A percentile compares a stretch with the other conserved stretches of the same genome.
Conservation (phyloP, 2,797 vertebrate species). For the Pseudopleuronectes americanus region DNA sequence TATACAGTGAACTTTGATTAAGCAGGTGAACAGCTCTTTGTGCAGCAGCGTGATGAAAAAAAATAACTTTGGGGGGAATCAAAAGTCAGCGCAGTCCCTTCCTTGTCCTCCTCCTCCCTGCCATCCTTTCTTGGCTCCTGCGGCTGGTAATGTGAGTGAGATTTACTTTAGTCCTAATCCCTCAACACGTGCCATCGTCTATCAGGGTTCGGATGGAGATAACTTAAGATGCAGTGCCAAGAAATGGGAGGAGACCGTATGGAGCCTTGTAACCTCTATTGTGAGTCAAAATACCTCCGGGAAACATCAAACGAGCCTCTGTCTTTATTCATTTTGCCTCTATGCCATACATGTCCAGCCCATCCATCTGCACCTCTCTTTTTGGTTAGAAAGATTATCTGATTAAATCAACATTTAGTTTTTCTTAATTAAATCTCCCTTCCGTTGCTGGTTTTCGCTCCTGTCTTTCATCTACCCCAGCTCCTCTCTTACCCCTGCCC, state of each 20-base stretch:
- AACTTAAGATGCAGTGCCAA: conserved; percentile 39
- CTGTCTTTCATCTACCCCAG: background rate
- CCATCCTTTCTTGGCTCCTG: conserved; percentile 38
- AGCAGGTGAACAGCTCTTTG: too few relatives aligned
- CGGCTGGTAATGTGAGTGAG: conserved; percentile 58
- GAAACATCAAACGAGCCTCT: conserved; percentile 43
- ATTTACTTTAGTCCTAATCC: conserved; percentile 77
- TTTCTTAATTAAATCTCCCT: conserved; percentile 13
- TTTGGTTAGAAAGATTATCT: background rate
- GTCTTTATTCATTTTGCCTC: conserved; percentile 30
- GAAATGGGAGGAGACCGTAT: conserved; percentile 30
- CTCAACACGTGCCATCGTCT: conserved; percentile 59
- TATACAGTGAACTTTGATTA: too few relatives aligned
- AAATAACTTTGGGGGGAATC: background rate
- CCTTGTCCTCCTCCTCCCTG: background rate
- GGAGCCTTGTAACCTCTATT: conserved; percentile 37
- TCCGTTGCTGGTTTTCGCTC: background rate
- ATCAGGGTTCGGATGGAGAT: conserved; percentile 47
- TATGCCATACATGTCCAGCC: background rate
- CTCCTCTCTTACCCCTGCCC: background rate
- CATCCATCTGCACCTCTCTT: conserved; percentile 22
- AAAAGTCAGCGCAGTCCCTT: background rate
- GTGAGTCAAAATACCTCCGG: conserved; percentile 35
- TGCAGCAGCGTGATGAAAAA: too few relatives aligned
- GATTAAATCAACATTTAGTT: background rate